A percentile compares a stretch with the other conserved stretches of the same genome.
These are phyloP conservation scores for Cetoscarus ocellatus DNA, from an alignment of 2,797 vertebrate genomes.

Conservation along the genomic window DNA sequence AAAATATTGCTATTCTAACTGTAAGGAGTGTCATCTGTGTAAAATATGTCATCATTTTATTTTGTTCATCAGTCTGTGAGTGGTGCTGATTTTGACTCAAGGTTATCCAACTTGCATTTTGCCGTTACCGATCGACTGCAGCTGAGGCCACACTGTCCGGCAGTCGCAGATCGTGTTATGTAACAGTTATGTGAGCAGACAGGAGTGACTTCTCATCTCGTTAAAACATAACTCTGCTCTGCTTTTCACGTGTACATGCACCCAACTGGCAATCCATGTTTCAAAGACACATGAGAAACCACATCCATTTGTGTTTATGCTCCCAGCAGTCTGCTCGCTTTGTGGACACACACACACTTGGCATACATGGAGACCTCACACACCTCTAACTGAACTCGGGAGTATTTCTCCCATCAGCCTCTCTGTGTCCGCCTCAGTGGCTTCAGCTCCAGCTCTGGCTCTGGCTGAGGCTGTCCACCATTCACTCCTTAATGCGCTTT, in stretches of 20 bases:
- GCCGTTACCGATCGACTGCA: constrained; percentile 17
- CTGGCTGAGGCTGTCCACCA: neutral
- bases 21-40: neutral
- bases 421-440: constrained; percentile 23
- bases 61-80: neutral
- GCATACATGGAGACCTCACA: neutral
- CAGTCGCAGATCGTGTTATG: constrained; percentile 31
- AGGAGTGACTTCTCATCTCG: constrained; percentile 4
- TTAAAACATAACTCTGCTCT: constrained; percentile 7
- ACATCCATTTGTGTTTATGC: constrained; percentile 3
- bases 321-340: neutral
- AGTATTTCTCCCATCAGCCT: constrained; percentile 16
- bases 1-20: neutral
- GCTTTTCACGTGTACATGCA: constrained; percentile 5
- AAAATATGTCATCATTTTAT: neutral
- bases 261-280: constrained; percentile 15
- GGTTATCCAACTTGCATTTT: constrained; percentile 10
- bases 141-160: constrained; percentile 24
- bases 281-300: constrained; percentile 7
- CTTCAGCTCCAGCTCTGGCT: neutral
- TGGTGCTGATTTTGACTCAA: neutral
- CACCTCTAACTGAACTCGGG: constrained; percentile 6
- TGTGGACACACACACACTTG: neutral
- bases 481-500: constrained; percentile 62
- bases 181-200: constrained; percentile 40